Base-by-base conservation (phyloP, 1,140 invertebrate species). In the Aricia agestis region DNA sequence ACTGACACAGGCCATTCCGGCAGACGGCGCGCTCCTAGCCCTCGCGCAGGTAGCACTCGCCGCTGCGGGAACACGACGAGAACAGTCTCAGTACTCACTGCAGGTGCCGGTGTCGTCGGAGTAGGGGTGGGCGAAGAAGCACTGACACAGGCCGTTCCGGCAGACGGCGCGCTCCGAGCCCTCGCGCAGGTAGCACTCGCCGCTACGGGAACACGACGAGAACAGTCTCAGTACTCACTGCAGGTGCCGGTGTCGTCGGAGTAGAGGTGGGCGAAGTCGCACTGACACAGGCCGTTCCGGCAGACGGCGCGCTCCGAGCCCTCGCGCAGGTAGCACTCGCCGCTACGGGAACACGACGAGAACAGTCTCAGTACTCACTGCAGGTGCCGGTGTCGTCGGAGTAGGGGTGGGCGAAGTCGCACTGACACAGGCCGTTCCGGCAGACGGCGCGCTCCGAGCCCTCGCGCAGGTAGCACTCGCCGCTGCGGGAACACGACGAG, bases 141-240 rank as follows among this genome's bases (percentile, higher is more conserved):
- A 93, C 69, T 93, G 92, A 41, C 93, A 93, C 1, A 90, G 70
- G 1, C 92, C 87, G 75, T 93, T 93, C 10, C 93, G 81, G 69
- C 93, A 93, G 10, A 92, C 89, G 0, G 92, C 87, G 17, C 80
- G 76, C 18, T 92, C 84, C 0, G 89, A 82, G 19, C 85, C 76
- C 13, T 84, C 85, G 4, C 74, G 73, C 1, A 92, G 75, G 74
- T 76, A 93, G 69, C 93, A 93, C 67, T 93, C 79, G 25, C 90
- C 90, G 32, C 80, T 86, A 7, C 89, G 84, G 0, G 77, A 71
- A 69, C 92, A 93, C 0, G 25, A 74, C 18, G 42, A 92, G 87
- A 10, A 84, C 0, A 93, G 77, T n/a, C n/a, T n/a, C n/a, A n/a
- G n/a, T n/a, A n/a, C n/a, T n/a, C n/a, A n/a, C n/a, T n/a, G n/a